Conservation (phyloP, 2,888 invertebrate species). For the Phlogophora meticulosa region DNA sequence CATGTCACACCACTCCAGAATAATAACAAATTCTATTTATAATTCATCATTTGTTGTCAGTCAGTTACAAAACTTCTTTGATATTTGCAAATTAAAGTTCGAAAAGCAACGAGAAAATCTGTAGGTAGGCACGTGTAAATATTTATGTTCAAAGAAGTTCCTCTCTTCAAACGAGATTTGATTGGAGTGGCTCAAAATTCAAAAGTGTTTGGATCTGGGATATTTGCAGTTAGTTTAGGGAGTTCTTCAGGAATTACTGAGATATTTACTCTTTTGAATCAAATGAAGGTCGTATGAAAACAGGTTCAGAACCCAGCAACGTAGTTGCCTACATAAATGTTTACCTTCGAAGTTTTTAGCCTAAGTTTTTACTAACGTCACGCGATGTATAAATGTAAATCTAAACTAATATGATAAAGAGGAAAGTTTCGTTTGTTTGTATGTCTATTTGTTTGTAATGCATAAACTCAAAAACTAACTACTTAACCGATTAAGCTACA, state of each 20-base stretch:
- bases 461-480: no score
- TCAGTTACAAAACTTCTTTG: slow-evolving; percentile 4
- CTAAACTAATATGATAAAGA: no score
- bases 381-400: no score
- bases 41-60: slow-evolving; percentile 1
- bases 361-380: no score
- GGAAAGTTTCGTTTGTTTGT: no score
- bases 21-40: background rate
- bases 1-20: no score
- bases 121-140: slow-evolving; percentile 28
- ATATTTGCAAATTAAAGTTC: slow-evolving; percentile 19
- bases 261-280: slow-evolving; percentile 23
- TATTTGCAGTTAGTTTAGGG: slow-evolving; percentile 22
- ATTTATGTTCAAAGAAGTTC: slow-evolving; percentile 30
- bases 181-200: slow-evolving; percentile 24
- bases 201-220: slow-evolving; percentile 21
- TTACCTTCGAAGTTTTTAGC: no score
- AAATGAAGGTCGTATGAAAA: slow-evolving; percentile 6
- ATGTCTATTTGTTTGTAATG: no score
- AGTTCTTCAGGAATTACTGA: slow-evolving; percentile 30
- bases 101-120: background rate
- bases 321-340: no score
- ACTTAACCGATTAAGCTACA: no score
- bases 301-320: no score
- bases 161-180: slow-evolving; percentile 5